Evolutionary conservation across 2,797 vertebrate genomes (phyloP).

Genomic region (Amblyraja radiata): DNA sequence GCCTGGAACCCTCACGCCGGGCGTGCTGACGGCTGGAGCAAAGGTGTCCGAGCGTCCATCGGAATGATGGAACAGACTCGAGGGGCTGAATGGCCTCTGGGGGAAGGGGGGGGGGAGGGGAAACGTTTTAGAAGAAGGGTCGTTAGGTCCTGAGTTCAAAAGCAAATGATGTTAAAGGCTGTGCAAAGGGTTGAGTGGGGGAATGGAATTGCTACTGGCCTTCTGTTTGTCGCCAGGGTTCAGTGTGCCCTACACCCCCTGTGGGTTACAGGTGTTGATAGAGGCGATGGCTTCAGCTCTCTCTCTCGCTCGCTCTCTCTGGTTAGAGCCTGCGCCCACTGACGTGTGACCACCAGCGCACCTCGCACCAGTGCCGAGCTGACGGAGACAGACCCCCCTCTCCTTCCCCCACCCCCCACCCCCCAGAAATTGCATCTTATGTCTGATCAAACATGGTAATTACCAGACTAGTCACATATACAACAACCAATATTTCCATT

Average conservation of each 20-base stretch:
- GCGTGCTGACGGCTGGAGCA: background rate
- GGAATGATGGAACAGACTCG: background rate
- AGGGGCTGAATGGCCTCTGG: background rate
- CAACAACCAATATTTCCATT: constrained; percentile 37
- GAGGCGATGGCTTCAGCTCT: background rate
- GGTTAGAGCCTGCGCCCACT: background rate
- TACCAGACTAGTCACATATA: constrained; percentile 37
- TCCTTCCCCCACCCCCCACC: too few relatives aligned
- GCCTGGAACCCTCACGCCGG: background rate
- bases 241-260: background rate
- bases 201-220: background rate
- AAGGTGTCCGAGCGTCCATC: too few relatives aligned
- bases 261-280: background rate
- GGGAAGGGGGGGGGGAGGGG: background rate
- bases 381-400: background rate
- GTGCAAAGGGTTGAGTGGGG: too few relatives aligned
- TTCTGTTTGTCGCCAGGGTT: background rate
- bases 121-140: background rate
- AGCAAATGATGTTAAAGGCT: background rate
- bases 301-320: too few relatives aligned
- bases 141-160: background rate
- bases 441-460: constrained; percentile 24
- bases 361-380: background rate
- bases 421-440: constrained; percentile 13
- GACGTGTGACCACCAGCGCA: background rate